Percentiles rank a stretch among this genome's conserved stretches.
These are phyloP conservation scores for Pogonus chalceus DNA, from an alignment of 1,140 invertebrate genomes.

Conservation along the genomic window DNA sequence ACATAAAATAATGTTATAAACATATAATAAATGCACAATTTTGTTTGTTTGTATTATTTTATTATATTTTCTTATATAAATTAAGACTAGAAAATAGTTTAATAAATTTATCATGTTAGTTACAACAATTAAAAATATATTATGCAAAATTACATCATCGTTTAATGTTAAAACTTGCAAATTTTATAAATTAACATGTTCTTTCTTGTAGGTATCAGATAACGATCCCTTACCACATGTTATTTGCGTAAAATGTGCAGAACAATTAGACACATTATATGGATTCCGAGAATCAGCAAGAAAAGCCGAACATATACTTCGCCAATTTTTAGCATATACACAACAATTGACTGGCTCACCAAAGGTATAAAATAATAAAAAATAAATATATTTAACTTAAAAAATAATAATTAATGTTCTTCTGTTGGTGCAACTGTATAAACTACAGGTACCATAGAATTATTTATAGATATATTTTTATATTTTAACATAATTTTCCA, in stretches of 20 bases:
- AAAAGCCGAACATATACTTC: constrained; percentile 45
- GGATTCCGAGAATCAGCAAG: constrained; percentile 46
- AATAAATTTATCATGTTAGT: too few relatives aligned
- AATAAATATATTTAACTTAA: not conserved
- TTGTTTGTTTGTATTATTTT: too few relatives aligned
- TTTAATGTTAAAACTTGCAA: too few relatives aligned
- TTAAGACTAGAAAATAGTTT: too few relatives aligned
- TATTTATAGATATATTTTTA: not conserved
- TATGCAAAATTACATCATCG: too few relatives aligned
- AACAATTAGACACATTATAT: constrained; percentile 45
- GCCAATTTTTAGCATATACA: constrained; percentile 46
- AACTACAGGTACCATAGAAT: not conserved
- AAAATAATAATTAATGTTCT: not conserved
- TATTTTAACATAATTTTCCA: not conserved
- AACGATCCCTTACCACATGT: constrained; percentile 45
- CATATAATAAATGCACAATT: too few relatives aligned
- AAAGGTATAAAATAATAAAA: constrained; percentile 33
- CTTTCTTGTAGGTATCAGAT: constrained; percentile 42
- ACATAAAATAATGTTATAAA: too few relatives aligned
- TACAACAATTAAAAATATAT: too few relatives aligned
- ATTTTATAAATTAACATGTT: too few relatives aligned
- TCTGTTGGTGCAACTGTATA: not conserved
- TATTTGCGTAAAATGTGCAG: constrained; percentile 44
- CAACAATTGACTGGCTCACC: constrained; percentile 41
- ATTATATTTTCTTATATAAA: too few relatives aligned